Conservation (phyloP, 2,113 vertebrate species). For the Cyphomyrus discorhynchus region DNA sequence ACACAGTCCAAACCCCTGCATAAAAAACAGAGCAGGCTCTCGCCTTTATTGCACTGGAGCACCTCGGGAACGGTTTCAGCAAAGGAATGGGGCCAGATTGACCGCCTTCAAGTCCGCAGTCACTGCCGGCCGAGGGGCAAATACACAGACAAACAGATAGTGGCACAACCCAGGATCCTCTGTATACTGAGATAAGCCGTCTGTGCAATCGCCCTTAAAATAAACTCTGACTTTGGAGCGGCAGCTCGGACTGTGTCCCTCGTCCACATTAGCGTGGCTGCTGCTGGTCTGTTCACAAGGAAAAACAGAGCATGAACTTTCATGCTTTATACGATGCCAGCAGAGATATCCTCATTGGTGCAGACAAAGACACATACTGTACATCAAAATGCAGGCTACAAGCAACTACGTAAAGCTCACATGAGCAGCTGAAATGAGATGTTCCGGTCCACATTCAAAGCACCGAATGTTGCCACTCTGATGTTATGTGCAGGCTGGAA, state of each 20-base stretch:
- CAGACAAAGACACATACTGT: background rate
- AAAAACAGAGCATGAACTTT: background rate
- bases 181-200: background rate
- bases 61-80: background rate
- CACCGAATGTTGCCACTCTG: background rate
- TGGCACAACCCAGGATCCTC: background rate
- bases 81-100: background rate
- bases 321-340: background rate
- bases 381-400: background rate
- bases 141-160: background rate
- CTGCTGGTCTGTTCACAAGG: background rate
- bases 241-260: background rate
- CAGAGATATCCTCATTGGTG: background rate
- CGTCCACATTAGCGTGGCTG: no score
- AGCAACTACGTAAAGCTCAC: background rate
- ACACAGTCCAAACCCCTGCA: conserved; percentile 2
- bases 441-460: background rate
- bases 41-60: background rate
- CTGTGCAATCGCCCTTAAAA: background rate
- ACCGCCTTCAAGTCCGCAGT: background rate
- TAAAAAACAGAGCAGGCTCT: conserved; percentile 1
- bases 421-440: background rate
- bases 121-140: background rate
- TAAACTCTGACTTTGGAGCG: background rate
- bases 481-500: background rate